phyloP scores from a whole-genome alignment of 1,140 invertebrate species.

The Muscidifurax raptorellus region DNA sequence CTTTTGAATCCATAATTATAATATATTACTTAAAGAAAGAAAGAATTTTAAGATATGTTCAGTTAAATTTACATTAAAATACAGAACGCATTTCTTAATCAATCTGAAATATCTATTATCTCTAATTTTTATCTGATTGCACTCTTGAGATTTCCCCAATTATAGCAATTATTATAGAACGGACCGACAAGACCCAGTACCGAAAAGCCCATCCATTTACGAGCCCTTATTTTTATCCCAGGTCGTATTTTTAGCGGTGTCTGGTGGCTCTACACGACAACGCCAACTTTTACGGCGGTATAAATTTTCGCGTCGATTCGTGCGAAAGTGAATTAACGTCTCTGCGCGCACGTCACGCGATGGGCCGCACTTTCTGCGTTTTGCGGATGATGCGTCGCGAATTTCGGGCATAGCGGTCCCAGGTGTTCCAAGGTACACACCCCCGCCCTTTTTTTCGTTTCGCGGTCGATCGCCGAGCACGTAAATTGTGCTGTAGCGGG shows the following conservation, averaged over 20 bases:
- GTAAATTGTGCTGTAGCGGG: neutral
- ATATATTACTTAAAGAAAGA: no score
- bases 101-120: no score
- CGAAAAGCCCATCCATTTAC: neutral
- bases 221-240: neutral
- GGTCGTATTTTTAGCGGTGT: neutral
- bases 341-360: conserved; percentile 14
- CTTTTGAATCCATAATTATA: no score
- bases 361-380: neutral
- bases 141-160: no score
- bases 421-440: neutral
- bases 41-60: no score
- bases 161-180: no score
- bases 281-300: neutral
- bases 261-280: neutral
- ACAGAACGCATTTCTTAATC: no score
- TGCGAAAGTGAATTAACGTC: conserved; percentile 31
- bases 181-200: neutral
- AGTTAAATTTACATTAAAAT: no score
- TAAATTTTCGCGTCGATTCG: conserved; percentile 33
- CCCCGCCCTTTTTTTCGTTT: neutral
- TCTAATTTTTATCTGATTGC: no score
- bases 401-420: neutral
- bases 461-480: neutral
- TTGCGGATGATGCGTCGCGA: neutral